Percentiles rank a stretch among this genome's conserved stretches.
These are phyloP conservation scores for Neotoma lepida DNA, from an alignment of 2,113 vertebrate species.

Conservation along the genomic window DNA sequence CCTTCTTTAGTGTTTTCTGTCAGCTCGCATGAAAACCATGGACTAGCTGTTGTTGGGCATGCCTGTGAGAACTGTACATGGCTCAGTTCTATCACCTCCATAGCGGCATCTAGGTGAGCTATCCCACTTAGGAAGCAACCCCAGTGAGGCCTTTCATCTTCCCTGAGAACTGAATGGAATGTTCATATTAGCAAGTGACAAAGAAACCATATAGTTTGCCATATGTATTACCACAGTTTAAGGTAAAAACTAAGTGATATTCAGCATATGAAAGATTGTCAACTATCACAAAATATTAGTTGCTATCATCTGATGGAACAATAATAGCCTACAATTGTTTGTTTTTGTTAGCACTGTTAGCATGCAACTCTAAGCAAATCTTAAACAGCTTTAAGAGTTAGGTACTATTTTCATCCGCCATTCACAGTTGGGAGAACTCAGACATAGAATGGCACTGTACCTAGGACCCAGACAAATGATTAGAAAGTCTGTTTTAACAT, in stretches of 20 bases:
- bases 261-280: neutral
- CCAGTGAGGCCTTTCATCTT: neutral
- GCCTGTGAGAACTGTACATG: neutral
- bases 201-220: conserved; percentile 10
- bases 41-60: neutral
- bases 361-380: neutral
- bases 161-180: neutral
- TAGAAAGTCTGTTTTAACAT: neutral
- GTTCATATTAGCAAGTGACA: neutral
- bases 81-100: neutral
- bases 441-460: neutral
- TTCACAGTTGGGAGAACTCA: neutral
- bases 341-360: neutral
- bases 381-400: neutral
- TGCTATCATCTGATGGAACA: conserved; percentile 1
- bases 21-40: neutral
- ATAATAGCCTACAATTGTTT: neutral
- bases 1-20: neutral
- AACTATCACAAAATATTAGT: conserved; percentile 58
- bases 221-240: conserved; percentile 4
- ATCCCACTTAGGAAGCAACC: neutral
- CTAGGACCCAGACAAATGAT: neutral
- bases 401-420: neutral
- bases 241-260: conserved; percentile 24
- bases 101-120: neutral